Evolutionary conservation across 2,888 invertebrate species (phyloP).

Genomic region (Entomobrya multifasciata): DNA sequence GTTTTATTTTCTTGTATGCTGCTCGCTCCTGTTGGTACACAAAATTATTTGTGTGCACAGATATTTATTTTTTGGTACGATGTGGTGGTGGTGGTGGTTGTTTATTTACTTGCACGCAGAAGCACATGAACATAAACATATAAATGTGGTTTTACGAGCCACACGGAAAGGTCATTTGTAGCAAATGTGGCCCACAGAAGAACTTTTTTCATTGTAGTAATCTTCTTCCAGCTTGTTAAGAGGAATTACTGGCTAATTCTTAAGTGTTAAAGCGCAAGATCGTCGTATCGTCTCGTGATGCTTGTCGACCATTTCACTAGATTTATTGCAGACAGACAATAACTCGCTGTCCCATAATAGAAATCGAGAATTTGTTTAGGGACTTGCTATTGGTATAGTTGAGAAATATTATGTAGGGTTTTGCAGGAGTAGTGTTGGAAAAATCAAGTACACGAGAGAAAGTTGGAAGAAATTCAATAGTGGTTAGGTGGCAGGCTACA

Average conservation of each 20-base stretch:
- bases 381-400: slow-evolving; percentile 23
- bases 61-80: too few relatives aligned
- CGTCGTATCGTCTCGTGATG: slow-evolving; percentile 50
- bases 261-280: slow-evolving; percentile 28
- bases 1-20: background rate
- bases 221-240: slow-evolving; percentile 6
- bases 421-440: too few relatives aligned
- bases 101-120: background rate
- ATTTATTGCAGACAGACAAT: slow-evolving; percentile 66
- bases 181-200: background rate
- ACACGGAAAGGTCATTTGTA: background rate
- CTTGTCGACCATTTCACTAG: slow-evolving; percentile 52
- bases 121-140: background rate
- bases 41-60: background rate
- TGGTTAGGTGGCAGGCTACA: background rate
- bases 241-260: slow-evolving; percentile 63
- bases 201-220: background rate
- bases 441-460: background rate
- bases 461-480: background rate
- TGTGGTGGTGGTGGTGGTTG: background rate
- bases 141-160: background rate
- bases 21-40: background rate
- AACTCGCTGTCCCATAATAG: slow-evolving; percentile 45
- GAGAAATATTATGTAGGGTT: too few relatives aligned
- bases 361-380: slow-evolving; percentile 65